Evolutionary conservation across 2,113 vertebrate genomes (phyloP).

Genomic region (Antigone vipio): DNA sequence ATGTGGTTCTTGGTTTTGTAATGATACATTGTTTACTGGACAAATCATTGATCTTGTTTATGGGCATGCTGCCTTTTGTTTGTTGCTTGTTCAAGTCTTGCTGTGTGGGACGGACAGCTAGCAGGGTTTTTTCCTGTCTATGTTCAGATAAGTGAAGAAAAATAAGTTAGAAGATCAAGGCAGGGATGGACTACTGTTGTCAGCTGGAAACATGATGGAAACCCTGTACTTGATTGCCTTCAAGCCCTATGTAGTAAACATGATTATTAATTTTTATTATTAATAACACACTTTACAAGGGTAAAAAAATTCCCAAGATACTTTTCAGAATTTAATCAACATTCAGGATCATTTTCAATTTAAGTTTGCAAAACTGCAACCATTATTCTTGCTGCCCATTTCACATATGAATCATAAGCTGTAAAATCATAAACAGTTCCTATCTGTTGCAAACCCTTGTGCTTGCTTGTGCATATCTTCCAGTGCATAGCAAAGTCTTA

Average conservation of each 20-base stretch:
- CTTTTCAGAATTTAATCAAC: constrained; percentile 15
- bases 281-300: background rate
- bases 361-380: background rate
- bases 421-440: background rate
- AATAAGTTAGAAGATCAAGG: background rate
- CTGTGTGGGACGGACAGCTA: background rate
- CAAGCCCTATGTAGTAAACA: background rate
- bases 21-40: background rate
- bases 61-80: background rate
- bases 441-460: background rate
- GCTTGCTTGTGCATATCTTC: background rate
- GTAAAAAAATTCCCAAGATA: background rate
- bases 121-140: background rate
- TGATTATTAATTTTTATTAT: background rate
- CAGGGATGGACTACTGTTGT: background rate
- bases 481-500: background rate
- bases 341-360: background rate
- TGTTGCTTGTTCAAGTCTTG: background rate
- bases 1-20: background rate
- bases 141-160: background rate
- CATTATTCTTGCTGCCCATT: background rate
- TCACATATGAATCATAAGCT: background rate
- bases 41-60: background rate
- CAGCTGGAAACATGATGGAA: background rate
- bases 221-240: background rate